Evolutionary conservation across 2,888 invertebrate genomes (phyloP).

Genomic region (Dryobota labecula): DNA sequence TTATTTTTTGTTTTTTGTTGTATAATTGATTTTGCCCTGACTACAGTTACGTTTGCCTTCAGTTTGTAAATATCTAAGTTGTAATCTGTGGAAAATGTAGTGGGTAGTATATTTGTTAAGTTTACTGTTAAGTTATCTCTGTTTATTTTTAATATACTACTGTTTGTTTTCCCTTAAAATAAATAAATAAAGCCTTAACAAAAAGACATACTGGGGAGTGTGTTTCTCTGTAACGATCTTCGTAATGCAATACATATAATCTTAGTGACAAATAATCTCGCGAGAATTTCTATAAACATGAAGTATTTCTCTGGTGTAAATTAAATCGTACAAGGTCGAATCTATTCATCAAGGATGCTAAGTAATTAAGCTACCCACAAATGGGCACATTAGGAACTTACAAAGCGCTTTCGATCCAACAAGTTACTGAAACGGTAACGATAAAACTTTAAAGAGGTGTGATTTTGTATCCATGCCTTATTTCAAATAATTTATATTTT

Average conservation of each 20-base stretch:
- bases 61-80: too few relatives aligned
- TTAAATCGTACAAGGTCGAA: conserved; percentile 22
- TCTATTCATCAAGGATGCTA: conserved; percentile 39
- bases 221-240: conserved; percentile 4
- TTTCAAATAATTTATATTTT: not conserved
- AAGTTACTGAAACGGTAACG: conserved; percentile 23
- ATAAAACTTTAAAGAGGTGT: conserved; percentile 27
- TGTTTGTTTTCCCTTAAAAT: too few relatives aligned
- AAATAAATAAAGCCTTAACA: too few relatives aligned
- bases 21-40: too few relatives aligned
- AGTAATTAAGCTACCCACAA: conserved; percentile 47
- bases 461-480: conserved; percentile 19
- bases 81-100: too few relatives aligned
- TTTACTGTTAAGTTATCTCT: too few relatives aligned
- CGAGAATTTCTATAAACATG: conserved; percentile 10
- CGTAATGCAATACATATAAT: conserved; percentile 23
- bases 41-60: too few relatives aligned
- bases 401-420: conserved; percentile 28
- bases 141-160: too few relatives aligned
- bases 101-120: too few relatives aligned
- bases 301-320: conserved; percentile 3
- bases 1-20: too few relatives aligned
- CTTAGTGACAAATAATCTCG: conserved; percentile 20
- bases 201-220: not conserved
- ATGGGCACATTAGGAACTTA: conserved; percentile 36